Conservation (phyloP, 2,113 vertebrate species). For the Carassius gibelio region DNA sequence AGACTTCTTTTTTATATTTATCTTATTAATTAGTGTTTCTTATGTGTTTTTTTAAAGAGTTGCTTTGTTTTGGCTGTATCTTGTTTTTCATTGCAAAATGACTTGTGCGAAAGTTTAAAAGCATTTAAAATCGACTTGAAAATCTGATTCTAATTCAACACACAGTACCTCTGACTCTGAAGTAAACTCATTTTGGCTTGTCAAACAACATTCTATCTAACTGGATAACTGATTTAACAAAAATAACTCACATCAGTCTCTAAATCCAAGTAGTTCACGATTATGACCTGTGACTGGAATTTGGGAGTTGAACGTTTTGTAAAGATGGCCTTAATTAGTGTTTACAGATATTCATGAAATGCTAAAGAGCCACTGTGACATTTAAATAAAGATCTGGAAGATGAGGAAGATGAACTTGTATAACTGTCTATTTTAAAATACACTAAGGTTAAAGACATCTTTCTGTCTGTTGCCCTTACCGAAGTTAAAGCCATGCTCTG, state of each 20-base stretch:
- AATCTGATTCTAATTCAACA: not conserved
- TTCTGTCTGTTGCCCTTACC: not conserved
- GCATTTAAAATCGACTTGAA: not conserved
- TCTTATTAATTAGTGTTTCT: not conserved
- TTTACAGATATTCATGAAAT: conserved; percentile 36
- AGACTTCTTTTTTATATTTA: not conserved
- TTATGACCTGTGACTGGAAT: not conserved
- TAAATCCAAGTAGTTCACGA: not conserved
- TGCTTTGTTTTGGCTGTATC: not conserved
- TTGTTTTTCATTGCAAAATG: not conserved
- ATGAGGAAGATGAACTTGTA: conserved; percentile 26
- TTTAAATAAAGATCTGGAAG: conserved; percentile 7
- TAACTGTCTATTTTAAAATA: not conserved
- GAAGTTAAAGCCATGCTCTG: not conserved
- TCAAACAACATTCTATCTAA: not conserved
- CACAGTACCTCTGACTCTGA: not conserved
- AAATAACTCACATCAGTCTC: not conserved
- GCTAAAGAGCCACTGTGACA: conserved; percentile 12
- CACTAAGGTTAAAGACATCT: not conserved
- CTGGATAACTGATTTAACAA: not conserved
- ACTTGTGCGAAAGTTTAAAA: not conserved
- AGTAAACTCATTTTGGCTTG: not conserved
- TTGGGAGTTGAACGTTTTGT: not conserved
- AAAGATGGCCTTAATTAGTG: conserved; percentile 32
- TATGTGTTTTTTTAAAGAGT: not conserved